Conservation (phyloP, 2,888 invertebrate genomes). For the Luperina nickerlii region DNA sequence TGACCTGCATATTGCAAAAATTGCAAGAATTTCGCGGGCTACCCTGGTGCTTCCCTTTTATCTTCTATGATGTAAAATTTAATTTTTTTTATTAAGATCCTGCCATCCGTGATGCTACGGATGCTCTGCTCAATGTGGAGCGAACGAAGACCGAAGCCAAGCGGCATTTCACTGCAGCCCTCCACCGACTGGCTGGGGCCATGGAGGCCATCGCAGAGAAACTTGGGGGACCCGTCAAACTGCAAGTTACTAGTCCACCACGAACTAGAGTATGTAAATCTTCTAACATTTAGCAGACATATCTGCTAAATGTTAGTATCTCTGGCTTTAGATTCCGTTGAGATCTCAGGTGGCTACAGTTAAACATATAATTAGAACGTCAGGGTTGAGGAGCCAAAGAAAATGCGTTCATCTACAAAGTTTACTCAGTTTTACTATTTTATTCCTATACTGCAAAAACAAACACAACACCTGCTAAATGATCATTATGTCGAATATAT, state of each 20-base stretch:
- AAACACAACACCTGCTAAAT: no score
- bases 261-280: slow-evolving; percentile 15
- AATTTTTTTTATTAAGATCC: neutral
- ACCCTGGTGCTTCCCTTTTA: neutral
- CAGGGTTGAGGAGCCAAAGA: no score
- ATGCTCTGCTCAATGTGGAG: slow-evolving; percentile 20
- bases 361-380: no score
- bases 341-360: no score
- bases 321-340: no score
- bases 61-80: neutral
- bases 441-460: no score
- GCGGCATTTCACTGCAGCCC: slow-evolving; percentile 10
- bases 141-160: slow-evolving; percentile 40
- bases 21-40: neutral
- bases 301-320: no score
- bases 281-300: no score
- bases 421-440: no score
- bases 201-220: slow-evolving; percentile 28
- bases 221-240: neutral
- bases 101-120: slow-evolving; percentile 2
- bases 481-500: no score
- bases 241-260: neutral
- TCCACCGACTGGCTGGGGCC: slow-evolving; percentile 24
- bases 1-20: neutral
- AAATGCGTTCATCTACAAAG: no score